Evolutionary conservation across 2,888 invertebrate species (phyloP), one percentile per base, ranked within the genome.

Genomic region (Pyrrhia umbra): DNA sequence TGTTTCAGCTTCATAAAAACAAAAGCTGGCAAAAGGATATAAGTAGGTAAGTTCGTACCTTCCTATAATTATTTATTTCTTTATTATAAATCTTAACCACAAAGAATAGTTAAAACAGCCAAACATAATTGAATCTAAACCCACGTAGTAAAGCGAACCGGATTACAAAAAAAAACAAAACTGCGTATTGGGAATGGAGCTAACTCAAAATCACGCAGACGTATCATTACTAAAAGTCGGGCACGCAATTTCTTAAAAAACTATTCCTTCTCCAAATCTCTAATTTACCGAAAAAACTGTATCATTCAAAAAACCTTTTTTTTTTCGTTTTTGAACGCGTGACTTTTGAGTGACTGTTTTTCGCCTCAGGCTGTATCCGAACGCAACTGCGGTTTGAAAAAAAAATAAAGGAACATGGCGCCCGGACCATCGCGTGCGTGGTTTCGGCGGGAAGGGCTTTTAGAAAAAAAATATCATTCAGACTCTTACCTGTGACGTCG

Each of bases 301-400:
- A 95, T 94, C 94, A 95, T 94, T 95, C 90, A 84, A 80, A 64
- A 86, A 86, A 85, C 89, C 88, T 90, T 91, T 88, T 85, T 85
- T 85, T 81, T 87, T 91, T 90, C 90, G 84, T 83, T 69, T 67
- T 77, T 63, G 85, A 82, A 88, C 91, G 93, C 94, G 93, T 94
- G 94, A 94, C 93, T 94, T 92, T 94, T 94, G 94, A 94, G 90
- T 94, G 94, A 94, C 94, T 94, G 92, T 75, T 89, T 90, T 87
- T 85, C 85, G 88, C 94, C 89, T 85, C 85, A 83, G 92, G 94
- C 91, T 78, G 86, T 83, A 92, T 92, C 87, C 83, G 84, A 89
- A 87, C 88, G 86, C 87, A 87, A 89, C 92, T 90, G 88, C 90
- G 90, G 87, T 78, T 78, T 81, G 73, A 79, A 86, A 85, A 89